Evolutionary conservation across 2,888 invertebrate species (phyloP), one percentile per base, ranked within the genome.

Genomic region (Melanchra persicariae): DNA sequence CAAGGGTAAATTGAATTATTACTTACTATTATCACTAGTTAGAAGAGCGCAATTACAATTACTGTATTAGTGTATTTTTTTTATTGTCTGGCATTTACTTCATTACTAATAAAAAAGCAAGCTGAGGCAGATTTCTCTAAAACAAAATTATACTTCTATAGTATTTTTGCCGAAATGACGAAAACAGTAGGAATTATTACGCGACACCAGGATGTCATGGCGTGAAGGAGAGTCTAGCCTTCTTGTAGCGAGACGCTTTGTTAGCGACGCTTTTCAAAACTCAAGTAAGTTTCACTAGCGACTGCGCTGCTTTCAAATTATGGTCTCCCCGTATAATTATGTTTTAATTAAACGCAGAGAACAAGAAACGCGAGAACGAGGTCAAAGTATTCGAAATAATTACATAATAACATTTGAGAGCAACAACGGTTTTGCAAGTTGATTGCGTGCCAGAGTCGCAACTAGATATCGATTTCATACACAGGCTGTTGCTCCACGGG

Each of bases 181-280:
- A 54, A 43, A 68, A 79, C 74, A 83, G 70, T 70, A 47, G 40
- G 67, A 59, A 59, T 75, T 74, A 64, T 76, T 75, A 70, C 74
- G 67, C 65, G 80, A 85, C 86, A 88, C 88, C 85, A 89, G 89
- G 88, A 87, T 75, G 75, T 74, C 83, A 90, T 85, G 85, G 79
- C 79, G 80, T 78, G 70, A 77, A 88, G 88, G 85, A 87, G 88
- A 77, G 80, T 84, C 79, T 82, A 84, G 87, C 85, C 79, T 85
- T 85, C 81, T 86, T 78, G 79, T 74, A 67, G 85, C 87, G 87
- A 85, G 82, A 82, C 84, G 85, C 88, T 89, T 91, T 91, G 91
- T 91, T 90, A 90, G 89, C 79, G 85, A 81, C 79, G 85, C 87
- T 80, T 81, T 86, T 81, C 83, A 80, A 45, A 81, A 74, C 80